phyloP scores from a whole-genome alignment of 2,888 invertebrate species.

The Metallyticus violacea region DNA sequence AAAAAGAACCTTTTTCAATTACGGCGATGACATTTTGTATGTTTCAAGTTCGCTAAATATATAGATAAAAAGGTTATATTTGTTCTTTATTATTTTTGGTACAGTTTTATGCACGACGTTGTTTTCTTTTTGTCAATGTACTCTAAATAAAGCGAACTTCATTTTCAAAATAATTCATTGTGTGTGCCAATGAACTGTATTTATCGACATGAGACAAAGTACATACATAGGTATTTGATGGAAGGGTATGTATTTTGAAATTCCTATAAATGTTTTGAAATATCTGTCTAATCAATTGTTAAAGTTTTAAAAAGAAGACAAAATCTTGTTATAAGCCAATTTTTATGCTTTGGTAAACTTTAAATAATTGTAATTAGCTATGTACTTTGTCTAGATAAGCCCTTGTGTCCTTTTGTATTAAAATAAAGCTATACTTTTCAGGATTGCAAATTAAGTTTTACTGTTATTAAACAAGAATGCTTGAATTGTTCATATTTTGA shows the following conservation, averaged over 20 bases:
- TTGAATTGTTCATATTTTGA: too few species aligned
- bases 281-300: too few species aligned
- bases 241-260: background rate
- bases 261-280: background rate
- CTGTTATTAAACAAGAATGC: too few species aligned
- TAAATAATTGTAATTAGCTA: background rate
- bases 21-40: conserved; percentile 19
- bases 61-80: background rate
- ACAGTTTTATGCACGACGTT: conserved; percentile 6
- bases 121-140: conserved; percentile 39
- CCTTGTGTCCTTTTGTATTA: background rate
- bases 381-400: background rate
- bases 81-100: conserved; percentile 23
- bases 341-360: background rate
- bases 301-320: too few species aligned
- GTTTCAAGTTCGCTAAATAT: conserved; percentile 16
- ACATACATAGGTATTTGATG: background rate
- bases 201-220: background rate
- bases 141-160: conserved; percentile 42
- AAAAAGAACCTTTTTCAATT: conserved; percentile 10
- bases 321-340: too few species aligned
- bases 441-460: too few species aligned
- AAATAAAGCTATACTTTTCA: too few species aligned
- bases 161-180: conserved; percentile 35
- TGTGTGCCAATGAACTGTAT: background rate